phyloP scores from a whole-genome alignment of 2,888 invertebrate species.

The Stegophylla sp. region DNA sequence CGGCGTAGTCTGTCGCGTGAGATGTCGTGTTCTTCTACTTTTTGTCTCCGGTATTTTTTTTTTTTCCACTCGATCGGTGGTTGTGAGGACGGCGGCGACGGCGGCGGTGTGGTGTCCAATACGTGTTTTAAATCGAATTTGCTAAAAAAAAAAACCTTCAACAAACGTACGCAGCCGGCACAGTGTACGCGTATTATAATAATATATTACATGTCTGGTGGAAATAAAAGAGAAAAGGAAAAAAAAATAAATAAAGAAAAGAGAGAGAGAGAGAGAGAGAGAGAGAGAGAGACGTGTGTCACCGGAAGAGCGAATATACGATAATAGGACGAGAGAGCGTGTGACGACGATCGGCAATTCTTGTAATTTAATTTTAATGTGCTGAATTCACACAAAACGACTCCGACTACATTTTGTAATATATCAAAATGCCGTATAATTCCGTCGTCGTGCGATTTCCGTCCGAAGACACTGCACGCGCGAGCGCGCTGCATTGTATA shows the following conservation, averaged over 20 bases:
- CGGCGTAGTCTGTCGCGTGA: not conserved
- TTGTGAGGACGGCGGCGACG: not conserved
- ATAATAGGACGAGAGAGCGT: not conserved
- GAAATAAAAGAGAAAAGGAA: too few species aligned
- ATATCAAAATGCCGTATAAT: constrained; percentile 23
- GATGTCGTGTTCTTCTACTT: constrained; percentile 7
- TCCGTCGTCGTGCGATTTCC: not conserved
- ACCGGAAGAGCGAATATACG: not conserved
- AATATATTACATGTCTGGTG: too few species aligned
- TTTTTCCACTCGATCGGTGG: constrained; percentile 13
- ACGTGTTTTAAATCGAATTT: constrained; percentile 54
- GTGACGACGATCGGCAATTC: not conserved
- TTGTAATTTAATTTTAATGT: constrained; percentile 45
- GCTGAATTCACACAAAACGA: constrained; percentile 38
- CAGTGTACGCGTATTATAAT: too few species aligned
- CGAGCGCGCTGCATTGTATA: not conserved
- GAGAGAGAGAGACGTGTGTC: not conserved
- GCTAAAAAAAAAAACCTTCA: constrained; percentile 7
- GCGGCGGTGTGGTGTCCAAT: not conserved
- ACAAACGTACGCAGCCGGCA: not conserved
- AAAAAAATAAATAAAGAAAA: not conserved
- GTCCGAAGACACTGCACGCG: not conserved
- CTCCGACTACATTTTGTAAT: too few species aligned
- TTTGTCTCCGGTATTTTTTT: constrained; percentile 4
- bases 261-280: not conserved